Evolutionary conservation across 1,140 invertebrate species (phyloP).

Genomic region (Myzus persicae): DNA sequence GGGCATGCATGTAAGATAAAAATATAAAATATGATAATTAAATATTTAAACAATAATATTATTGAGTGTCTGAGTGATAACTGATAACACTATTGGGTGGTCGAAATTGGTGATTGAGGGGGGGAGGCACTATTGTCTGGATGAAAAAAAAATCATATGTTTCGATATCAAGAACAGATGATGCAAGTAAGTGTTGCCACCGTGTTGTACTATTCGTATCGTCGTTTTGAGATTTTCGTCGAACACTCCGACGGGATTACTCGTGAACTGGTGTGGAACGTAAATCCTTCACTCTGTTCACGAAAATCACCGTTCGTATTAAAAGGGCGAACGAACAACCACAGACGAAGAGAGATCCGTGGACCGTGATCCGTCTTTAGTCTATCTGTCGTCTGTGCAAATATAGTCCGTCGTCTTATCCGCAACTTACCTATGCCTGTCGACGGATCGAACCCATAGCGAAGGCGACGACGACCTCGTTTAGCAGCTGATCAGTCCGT

Average conservation of each 20-base stretch:
- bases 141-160: constrained; percentile 5
- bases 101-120: neutral
- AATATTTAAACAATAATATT: neutral
- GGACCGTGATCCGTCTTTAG: too few species aligned
- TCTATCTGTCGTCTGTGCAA: too few species aligned
- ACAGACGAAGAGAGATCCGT: too few species aligned
- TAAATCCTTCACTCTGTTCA: neutral
- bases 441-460: neutral
- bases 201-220: neutral
- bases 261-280: too few species aligned
- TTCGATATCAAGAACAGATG: neutral
- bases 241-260: too few species aligned
- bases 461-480: neutral
- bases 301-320: too few species aligned
- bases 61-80: neutral
- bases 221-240: neutral
- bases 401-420: too few species aligned
- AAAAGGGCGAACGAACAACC: too few species aligned
- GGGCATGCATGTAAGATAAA: neutral
- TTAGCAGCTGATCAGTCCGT: neutral
- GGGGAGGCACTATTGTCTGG: neutral
- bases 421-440: too few species aligned
- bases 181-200: constrained; percentile 19
- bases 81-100: neutral
- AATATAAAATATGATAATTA: neutral